These are phyloP conservation scores for Charadrius vociferus DNA, from an alignment of 2,113 vertebrate genomes.

Conservation along the genomic window DNA sequence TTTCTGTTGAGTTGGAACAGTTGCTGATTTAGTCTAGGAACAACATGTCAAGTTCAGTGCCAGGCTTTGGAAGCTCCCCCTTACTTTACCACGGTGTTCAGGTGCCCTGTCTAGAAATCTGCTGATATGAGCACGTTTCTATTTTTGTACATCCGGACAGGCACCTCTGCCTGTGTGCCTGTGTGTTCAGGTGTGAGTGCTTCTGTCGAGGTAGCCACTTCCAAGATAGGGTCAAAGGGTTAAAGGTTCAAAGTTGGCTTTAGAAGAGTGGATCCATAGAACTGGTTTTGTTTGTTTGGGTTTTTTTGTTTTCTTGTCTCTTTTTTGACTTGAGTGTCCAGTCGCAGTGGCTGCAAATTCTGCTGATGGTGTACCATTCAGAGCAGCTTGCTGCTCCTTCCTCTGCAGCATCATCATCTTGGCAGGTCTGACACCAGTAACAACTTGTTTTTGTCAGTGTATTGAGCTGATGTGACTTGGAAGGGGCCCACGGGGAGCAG, in stretches of 20 bases:
- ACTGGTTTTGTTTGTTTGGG: background rate
- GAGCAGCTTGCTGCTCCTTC: background rate
- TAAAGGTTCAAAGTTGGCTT: background rate
- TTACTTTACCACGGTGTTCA: background rate
- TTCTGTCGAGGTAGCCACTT: background rate
- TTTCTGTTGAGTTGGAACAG: background rate
- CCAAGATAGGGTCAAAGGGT: background rate
- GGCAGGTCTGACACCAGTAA: conserved; percentile 51
- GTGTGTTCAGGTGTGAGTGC: background rate
- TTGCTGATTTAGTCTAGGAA: background rate
- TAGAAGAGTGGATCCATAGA: background rate
- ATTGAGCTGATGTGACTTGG: conserved; percentile 34
- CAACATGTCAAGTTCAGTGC: background rate
- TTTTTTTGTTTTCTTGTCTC: background rate
- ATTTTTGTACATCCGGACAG: background rate
- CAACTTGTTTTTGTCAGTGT: conserved; percentile 52
- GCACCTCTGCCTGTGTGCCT: background rate
- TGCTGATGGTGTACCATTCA: conserved; percentile 35
- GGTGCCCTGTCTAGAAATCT: background rate
- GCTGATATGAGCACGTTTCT: background rate
- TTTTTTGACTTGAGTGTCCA: background rate
- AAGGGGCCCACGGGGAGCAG: conserved; percentile 2
- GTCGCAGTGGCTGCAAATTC: background rate
- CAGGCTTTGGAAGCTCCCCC: background rate
- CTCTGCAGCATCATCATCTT: conserved; percentile 14